Percentiles rank a stretch among this genome's conserved stretches.
Evolutionary conservation across 2,113 vertebrate genomes (phyloP).

Genomic region (Perca flavescens): DNA sequence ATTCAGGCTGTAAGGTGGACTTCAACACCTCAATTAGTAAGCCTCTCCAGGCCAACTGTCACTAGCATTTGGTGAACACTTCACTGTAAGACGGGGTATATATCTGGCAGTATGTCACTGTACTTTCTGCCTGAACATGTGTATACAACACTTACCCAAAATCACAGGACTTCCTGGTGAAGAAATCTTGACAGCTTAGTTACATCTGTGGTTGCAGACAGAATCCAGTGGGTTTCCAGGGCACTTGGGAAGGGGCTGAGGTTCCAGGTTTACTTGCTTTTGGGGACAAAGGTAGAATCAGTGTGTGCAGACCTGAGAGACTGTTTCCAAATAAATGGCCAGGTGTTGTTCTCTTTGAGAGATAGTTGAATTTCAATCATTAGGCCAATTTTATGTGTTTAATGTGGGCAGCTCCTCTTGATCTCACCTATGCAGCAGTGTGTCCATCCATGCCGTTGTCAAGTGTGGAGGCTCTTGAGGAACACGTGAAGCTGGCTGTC

Average conservation of each 20-base stretch:
- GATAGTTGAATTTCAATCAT: slow-evolving; percentile 46
- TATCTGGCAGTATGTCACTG: background rate
- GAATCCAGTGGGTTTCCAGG: slow-evolving; percentile 54
- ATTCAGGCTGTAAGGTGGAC: slow-evolving; percentile 18
- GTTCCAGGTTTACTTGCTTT: slow-evolving; percentile 58
- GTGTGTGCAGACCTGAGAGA: slow-evolving; percentile 76
- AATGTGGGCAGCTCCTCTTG: slow-evolving; percentile 20
- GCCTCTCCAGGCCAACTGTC: slow-evolving; percentile 24
- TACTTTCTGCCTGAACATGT: slow-evolving; percentile 16
- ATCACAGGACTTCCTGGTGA: slow-evolving; percentile 68
- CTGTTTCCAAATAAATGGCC: slow-evolving; percentile 53
- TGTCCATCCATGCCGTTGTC: slow-evolving; percentile 52
- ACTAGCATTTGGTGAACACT: slow-evolving; percentile 13
- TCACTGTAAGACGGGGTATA: background rate
- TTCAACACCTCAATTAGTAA: background rate
- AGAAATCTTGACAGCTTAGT: slow-evolving; percentile 65
- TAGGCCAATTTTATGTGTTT: slow-evolving; percentile 36
- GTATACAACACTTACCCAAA: slow-evolving; percentile 71
- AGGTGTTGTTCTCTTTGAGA: slow-evolving; percentile 49
- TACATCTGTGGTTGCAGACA: slow-evolving; percentile 66
- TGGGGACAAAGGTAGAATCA: slow-evolving; percentile 66
- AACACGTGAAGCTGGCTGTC: slow-evolving; percentile 29
- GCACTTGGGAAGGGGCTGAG: slow-evolving; percentile 67
- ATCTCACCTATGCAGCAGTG: slow-evolving; percentile 56
- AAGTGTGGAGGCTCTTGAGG: slow-evolving; percentile 24